phyloP scores from a whole-genome alignment of 2,888 invertebrate genomes.

The Sinotaia quadrata region DNA sequence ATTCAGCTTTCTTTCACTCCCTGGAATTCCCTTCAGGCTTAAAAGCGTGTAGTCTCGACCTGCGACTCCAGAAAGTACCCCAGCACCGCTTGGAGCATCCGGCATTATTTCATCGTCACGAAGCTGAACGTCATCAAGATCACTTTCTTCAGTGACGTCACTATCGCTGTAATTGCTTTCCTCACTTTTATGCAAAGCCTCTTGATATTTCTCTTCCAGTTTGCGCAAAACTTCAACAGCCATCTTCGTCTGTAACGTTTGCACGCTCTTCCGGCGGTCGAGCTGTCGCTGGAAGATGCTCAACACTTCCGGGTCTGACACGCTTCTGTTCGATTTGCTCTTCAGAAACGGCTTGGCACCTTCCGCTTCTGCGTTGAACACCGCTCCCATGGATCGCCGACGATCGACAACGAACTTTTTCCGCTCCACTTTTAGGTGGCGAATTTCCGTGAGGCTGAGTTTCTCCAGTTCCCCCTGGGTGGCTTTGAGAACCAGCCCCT shows the following conservation, averaged over 20 bases:
- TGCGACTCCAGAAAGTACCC: too few relatives aligned
- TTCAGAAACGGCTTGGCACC: neutral
- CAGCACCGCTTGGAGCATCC: too few relatives aligned
- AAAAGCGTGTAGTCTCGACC: too few relatives aligned
- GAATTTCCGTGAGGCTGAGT: neutral
- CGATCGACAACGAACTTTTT: conserved; percentile 16
- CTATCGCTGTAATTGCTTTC: too few relatives aligned
- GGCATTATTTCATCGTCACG: too few relatives aligned
- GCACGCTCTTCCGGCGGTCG: conserved; percentile 8
- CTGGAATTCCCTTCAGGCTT: too few relatives aligned
- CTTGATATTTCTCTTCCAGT: conserved; percentile 6
- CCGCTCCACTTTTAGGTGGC: neutral
- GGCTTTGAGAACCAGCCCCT: neutral
- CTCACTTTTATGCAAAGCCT: neutral
- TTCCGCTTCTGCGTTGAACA: conserved; percentile 1
- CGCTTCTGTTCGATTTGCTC: neutral
- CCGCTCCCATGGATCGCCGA: conserved; percentile 1
- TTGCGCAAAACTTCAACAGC: neutral
- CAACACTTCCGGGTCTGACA: conserved; percentile 7
- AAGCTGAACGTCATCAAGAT: too few relatives aligned
- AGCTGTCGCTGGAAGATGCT: conserved; percentile 9
- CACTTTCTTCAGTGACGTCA: too few relatives aligned
- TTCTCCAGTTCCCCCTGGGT: conserved; percentile 13
- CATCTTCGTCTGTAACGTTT: neutral
- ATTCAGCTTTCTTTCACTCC: too few relatives aligned